Evolutionary conservation across 2,888 invertebrate species (phyloP).

Genomic region (Lordiphosa andalusiaca): DNA sequence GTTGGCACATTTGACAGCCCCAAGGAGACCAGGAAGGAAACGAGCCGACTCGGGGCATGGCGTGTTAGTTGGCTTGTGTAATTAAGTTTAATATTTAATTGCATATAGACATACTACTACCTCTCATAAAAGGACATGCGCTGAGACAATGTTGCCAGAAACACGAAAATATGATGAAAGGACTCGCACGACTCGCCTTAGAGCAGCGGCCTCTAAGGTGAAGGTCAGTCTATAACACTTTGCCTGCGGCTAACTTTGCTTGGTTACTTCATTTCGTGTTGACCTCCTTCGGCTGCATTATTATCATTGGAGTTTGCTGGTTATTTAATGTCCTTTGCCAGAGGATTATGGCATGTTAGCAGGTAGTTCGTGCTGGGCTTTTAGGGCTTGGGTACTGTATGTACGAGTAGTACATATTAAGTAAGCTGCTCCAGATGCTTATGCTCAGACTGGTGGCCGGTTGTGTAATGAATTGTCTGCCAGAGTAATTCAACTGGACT

Average conservation of each 20-base stretch:
- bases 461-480: constrained; percentile 49
- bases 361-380: constrained; percentile 42
- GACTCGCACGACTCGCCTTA: constrained; percentile 7
- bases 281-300: constrained; percentile 63
- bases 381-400: constrained; percentile 27
- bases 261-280: constrained; percentile 58
- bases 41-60: no score
- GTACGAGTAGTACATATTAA: constrained; percentile 6
- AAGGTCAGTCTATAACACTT: constrained; percentile 29
- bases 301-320: constrained; percentile 59
- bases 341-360: constrained; percentile 60
- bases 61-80: constrained; percentile 58
- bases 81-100: constrained; percentile 78
- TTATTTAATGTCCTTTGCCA: constrained; percentile 56
- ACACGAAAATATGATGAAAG: constrained; percentile 57
- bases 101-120: constrained; percentile 50
- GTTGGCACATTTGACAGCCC: constrained; percentile 68
- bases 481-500: constrained; percentile 37
- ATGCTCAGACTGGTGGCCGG: constrained; percentile 28
- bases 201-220: constrained; percentile 25
- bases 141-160: constrained; percentile 54
- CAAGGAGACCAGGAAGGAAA: constrained; percentile 26
- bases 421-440: background rate
- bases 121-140: constrained; percentile 55
- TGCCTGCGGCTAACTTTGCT: no score